Evolutionary conservation across 2,888 invertebrate species (phyloP), one percentile per base, ranked within the genome.

Genomic region (Netelia melanura): DNA sequence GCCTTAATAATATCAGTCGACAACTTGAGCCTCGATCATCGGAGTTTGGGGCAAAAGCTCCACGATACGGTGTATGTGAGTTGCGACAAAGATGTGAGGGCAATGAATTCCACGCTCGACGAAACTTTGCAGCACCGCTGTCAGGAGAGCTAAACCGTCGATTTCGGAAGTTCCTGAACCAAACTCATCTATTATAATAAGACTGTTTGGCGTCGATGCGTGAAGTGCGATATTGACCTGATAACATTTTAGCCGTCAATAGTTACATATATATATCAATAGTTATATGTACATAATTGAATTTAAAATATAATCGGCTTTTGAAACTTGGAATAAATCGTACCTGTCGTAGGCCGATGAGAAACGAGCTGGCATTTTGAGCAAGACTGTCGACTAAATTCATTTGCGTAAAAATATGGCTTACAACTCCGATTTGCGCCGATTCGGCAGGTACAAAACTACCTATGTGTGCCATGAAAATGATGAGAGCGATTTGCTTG

Each of bases 141-240:
- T 95, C 23, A 98, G 94, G 48, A 98, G 93, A 0, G 97, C 95
- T 56, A 97, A 93, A 0, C 98, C 98, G 93, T 98, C 98, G 2
- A 95, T 94, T 92, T 96, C 95, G 0, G 95, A 94, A 1, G 98
- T 98, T 83, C 98, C 98, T 92, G 97, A 96, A 3, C 98, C 98
- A 94, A 98, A 98, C 94, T 98, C 98, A 94, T 99, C 98, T 54
- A 98, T 95, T 44, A 98, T 94, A 0, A 98, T 95, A 2, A 99
- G 94, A 0, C 98, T 97, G 85, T 94, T 94, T 0, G 94, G 92
- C 0, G 95, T 95, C 0, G 96, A 96, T 87, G 96, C 95, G 87
- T 95, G 95, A 1, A 98, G 93, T 2, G 97, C 97, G 21, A 96
- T 94, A 1, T 97, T 95, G 94, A 97, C 96, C 97, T 98, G 90